phyloP scores from a whole-genome alignment of 2,797 vertebrate species.

The Macrochelys suwanniensis region DNA sequence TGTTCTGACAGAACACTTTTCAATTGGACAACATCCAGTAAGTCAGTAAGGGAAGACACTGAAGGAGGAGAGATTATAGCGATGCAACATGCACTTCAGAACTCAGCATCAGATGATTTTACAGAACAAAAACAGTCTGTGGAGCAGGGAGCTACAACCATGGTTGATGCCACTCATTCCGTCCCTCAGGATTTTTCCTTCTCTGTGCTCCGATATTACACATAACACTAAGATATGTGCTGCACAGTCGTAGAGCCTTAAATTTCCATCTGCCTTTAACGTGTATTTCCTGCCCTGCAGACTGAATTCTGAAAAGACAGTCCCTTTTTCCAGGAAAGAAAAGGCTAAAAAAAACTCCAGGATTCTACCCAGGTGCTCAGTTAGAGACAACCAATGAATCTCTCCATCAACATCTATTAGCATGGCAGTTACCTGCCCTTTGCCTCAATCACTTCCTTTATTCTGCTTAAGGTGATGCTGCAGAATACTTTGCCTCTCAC shows the following conservation, averaged over 20 bases:
- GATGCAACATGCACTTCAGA: not conserved
- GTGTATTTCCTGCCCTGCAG: not conserved
- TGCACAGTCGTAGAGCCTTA: not conserved
- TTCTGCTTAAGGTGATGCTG: not conserved
- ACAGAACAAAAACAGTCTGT: not conserved
- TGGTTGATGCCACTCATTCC: not conserved
- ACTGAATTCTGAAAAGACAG: not conserved
- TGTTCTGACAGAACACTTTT: fast-evolving
- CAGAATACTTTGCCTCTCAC: not conserved
- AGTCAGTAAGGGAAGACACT: not conserved
- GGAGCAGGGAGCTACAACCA: not conserved
- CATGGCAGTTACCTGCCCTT: not conserved
- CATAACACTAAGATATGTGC: not conserved
- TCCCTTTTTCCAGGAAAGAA: not conserved
- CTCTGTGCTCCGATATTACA: not conserved
- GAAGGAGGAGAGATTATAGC: not conserved
- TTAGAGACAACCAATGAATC: not conserved
- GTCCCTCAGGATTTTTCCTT: not conserved
- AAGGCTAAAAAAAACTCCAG: not conserved
- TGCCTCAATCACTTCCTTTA: not conserved
- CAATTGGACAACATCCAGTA: not conserved
- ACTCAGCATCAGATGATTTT: not conserved
- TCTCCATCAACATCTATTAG: not conserved
- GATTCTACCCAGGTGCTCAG: not conserved
- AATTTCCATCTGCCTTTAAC: not conserved